These are phyloP conservation scores for Edolisoma coerulescens DNA, from an alignment of 2,113 vertebrate species.

Conservation along the genomic window DNA sequence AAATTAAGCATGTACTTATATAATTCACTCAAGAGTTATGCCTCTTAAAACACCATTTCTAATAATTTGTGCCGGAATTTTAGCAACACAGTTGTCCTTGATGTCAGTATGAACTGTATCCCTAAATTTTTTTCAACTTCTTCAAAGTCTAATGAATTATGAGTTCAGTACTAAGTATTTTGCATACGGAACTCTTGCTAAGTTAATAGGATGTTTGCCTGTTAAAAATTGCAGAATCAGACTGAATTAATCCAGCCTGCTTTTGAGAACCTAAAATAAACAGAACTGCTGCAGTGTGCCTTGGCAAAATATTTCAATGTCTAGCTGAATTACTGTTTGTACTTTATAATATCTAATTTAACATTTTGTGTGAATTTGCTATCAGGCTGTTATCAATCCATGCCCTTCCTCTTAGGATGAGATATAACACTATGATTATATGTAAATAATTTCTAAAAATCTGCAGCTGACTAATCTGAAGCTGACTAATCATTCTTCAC, in stretches of 20 bases:
- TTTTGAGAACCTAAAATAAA: conserved; percentile 29
- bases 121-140: background rate
- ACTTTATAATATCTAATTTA: conserved; percentile 7
- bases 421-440: background rate
- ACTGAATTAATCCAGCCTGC: background rate
- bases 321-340: background rate
- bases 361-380: background rate
- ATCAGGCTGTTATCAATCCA: background rate
- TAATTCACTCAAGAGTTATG: background rate
- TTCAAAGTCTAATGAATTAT: background rate
- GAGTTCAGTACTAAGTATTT: background rate
- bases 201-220: background rate
- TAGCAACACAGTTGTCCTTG: background rate
- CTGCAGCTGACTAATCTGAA: background rate
- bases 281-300: background rate
- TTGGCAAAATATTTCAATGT: background rate
- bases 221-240: background rate
- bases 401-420: background rate
- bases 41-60: background rate
- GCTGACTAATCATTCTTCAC: background rate
- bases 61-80: background rate
- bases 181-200: background rate
- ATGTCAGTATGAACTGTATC: background rate
- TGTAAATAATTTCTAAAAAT: background rate
- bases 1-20: background rate